A percentile compares a stretch with the other conserved stretches of the same genome.
Conservation (phyloP, 35 echinoderm and acorn worm species). For the Diadema setosum region DNA sequence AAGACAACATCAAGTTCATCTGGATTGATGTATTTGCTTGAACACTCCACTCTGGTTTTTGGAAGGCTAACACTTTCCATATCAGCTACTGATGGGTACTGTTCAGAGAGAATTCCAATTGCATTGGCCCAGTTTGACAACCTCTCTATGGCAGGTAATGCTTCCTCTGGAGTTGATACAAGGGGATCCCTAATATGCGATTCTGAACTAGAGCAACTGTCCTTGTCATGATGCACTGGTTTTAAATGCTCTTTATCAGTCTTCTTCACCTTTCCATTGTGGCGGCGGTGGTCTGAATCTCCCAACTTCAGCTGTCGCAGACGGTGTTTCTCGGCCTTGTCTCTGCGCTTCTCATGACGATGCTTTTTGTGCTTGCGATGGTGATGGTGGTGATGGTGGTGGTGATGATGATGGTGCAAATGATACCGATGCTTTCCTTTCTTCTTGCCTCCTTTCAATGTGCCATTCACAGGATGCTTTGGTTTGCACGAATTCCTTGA, state of each 20-base stretch:
- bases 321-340: constrained; percentile 1
- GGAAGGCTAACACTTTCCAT: neutral
- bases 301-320: neutral
- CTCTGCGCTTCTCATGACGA: constrained; percentile 4
- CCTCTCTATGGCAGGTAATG: neutral
- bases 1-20: constrained; percentile 67
- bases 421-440: neutral
- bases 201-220: neutral
- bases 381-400: constrained; percentile 12
- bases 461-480: neutral
- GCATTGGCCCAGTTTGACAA: constrained; percentile 7
- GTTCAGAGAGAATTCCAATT: neutral
- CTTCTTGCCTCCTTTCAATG: constrained; percentile 9
- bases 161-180: neutral
- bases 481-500: neutral
- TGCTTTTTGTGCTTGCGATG: neutral
- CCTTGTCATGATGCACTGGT: neutral
- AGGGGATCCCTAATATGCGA: neutral
- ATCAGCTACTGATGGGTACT: neutral
- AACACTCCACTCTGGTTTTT: constrained; percentile 8
- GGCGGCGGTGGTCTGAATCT: neutral
- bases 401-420: neutral
- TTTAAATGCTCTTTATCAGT: neutral
- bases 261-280: neutral
- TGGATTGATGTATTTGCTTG: constrained; percentile 51